Base-by-base conservation (phyloP, 2,797 vertebrate species). In the Ptychobarbus kaznakovi region DNA sequence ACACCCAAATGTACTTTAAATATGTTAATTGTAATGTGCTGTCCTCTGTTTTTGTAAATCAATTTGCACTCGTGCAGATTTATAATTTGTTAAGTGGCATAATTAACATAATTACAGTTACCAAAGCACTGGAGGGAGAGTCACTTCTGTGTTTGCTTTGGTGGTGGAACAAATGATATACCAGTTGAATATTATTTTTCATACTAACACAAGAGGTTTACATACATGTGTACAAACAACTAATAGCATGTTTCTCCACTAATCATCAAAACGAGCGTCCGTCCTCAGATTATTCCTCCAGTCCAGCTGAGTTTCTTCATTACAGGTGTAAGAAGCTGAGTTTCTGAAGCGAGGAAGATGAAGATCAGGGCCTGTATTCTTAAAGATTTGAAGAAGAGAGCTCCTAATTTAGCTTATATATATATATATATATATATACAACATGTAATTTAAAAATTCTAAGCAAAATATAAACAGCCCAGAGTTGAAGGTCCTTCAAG, bases 101-200 rank as follows among this genome's bases (percentile, higher is more conserved):
- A 44, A 77, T 10, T 3, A 65, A 32, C 32, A 66, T 83, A 77
- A 82, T 76, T 72, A 65, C 40, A 38, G 40, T 81, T 56, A 56
- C 6, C 7, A 56, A 72, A 84, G 25, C 73, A 63, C 63, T 35
- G 32, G 46, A 77, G 80, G 15, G 49, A 73, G 8, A 42, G 11
- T 28, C 61, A 6, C 40, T 40, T 32, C 16, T 6, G 13, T 6
- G 25, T 74, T 2, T 38, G 73, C 42, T 76, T 38, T 38, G 42
- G 20, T 38, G 58, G 32, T 63, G 35, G 22, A 75, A 65, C 32
- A 65, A 16, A 10, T 20, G 2, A 69, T 69, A n/a, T 2, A 69
- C 2, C 32, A 16, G 40, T 32, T 20, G 7, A 16, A 25, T 22
- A 40, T n/a, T 12, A 1, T 32, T 63, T 63, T 44, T 78, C 11